These are phyloP conservation scores for Philaethria dido DNA, from an alignment of 2,888 invertebrate species.

Conservation along the genomic window DNA sequence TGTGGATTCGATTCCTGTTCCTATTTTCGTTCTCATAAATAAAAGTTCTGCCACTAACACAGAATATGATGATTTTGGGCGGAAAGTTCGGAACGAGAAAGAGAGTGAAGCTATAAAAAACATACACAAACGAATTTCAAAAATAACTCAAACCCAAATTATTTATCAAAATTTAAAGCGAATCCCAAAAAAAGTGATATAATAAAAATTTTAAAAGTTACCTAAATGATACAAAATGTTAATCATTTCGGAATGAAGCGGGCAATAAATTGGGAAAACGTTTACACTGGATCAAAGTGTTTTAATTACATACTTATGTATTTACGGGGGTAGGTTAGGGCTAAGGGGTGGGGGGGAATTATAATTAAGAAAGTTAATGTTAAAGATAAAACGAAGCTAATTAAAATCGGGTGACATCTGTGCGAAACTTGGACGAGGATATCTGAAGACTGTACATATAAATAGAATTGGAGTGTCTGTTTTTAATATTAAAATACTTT, in stretches of 20 bases:
- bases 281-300: slow-evolving; percentile 30
- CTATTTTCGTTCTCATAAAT: no score
- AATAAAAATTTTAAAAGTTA: slow-evolving; percentile 1
- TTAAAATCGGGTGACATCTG: slow-evolving; percentile 39
- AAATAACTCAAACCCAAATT: not conserved
- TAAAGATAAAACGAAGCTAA: slow-evolving; percentile 38
- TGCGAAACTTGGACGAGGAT: slow-evolving; percentile 19
- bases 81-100: no score
- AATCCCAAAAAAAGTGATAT: not conserved
- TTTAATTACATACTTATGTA: slow-evolving; percentile 31
- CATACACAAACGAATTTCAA: no score
- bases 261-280: slow-evolving; percentile 3
- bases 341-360: slow-evolving; percentile 13
- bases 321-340: slow-evolving; percentile 15
- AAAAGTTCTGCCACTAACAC: no score
- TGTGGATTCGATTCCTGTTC: no score
- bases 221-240: not conserved
- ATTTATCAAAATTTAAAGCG: not conserved
- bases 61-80: no score
- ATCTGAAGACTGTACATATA: no score
- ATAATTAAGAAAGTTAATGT: slow-evolving; percentile 43
- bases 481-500: no score
- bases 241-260: not conserved
- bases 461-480: no score
- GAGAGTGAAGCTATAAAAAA: no score